A percentile compares a stretch with the other conserved stretches of the same genome.
These are phyloP conservation scores for Tethya wilhelma DNA, from an alignment of 37 sponge, comb jelly and placozoan genomes.

Conservation along the genomic window DNA sequence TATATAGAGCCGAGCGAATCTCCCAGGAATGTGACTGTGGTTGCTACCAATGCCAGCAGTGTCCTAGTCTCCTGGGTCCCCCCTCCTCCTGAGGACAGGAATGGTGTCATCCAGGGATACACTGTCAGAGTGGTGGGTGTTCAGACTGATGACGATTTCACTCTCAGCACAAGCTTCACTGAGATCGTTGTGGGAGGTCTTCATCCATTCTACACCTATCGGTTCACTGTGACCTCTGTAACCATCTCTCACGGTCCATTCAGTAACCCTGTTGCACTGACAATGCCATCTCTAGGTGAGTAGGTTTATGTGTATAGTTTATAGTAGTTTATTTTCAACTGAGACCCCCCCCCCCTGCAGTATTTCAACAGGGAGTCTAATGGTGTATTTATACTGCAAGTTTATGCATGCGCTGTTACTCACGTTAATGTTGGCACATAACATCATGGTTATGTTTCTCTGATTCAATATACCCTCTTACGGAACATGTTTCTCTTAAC, in stretches of 20 bases:
- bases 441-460: too few species aligned
- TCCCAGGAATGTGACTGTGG: neutral
- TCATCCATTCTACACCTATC: slow-evolving; percentile 45
- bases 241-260: slow-evolving; percentile 34
- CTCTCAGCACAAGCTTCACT: neutral
- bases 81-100: slow-evolving; percentile 2
- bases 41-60: neutral
- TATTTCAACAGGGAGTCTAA: neutral
- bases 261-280: too few species aligned
- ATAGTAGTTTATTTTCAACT: neutral
- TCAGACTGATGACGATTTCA: too few species aligned
- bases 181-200: neutral
- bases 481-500: neutral
- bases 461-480: too few species aligned
- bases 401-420: neutral
- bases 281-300: slow-evolving; percentile 10
- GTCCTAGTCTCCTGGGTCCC: slow-evolving; percentile 9
- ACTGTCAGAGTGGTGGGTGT: slow-evolving; percentile 10
- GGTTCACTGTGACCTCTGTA: slow-evolving; percentile 22
- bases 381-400: neutral
- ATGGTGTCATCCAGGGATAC: slow-evolving; percentile 7
- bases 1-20: slow-evolving; percentile 4
- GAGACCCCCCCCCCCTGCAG: neutral
- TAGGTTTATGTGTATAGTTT: neutral
- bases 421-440: neutral